These are phyloP conservation scores for Onthophagus sagittarius DNA, from an alignment of 2,888 invertebrate genomes.

Conservation along the genomic window DNA sequence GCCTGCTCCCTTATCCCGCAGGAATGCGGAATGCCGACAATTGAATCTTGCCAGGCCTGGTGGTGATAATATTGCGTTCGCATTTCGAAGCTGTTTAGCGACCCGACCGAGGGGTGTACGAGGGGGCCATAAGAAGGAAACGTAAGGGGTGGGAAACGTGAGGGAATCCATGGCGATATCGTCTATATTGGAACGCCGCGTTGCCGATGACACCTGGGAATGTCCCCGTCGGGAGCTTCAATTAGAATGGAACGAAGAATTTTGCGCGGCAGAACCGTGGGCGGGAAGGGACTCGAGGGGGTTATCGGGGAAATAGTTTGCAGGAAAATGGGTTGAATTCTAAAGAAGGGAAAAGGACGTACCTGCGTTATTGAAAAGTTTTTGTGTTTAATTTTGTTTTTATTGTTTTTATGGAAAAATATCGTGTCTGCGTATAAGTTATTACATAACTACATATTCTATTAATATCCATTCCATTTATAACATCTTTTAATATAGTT, in stretches of 20 bases:
- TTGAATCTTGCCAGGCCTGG: background rate
- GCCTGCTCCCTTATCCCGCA: background rate
- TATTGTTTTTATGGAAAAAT: background rate
- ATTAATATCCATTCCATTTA: too few species aligned
- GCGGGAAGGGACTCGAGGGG: background rate
- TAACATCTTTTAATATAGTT: too few species aligned
- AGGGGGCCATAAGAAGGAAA: background rate
- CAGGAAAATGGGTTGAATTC: background rate
- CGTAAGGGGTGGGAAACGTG: background rate
- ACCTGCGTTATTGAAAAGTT: background rate
- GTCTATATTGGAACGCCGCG: background rate
- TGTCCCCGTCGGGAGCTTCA: background rate
- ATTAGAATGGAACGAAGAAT: background rate
- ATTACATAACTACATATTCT: too few species aligned
- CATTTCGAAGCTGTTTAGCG: background rate
- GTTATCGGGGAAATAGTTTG: background rate
- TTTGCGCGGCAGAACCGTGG: background rate
- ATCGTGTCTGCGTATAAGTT: too few species aligned
- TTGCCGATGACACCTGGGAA: background rate
- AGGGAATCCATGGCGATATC: background rate
- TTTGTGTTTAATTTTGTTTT: background rate
- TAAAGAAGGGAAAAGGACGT: background rate
- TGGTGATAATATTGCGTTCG: background rate
- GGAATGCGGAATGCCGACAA: background rate
- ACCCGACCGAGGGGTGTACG: background rate